Conservation (phyloP, 2,113 vertebrate species). For the Trogon surrucura region DNA sequence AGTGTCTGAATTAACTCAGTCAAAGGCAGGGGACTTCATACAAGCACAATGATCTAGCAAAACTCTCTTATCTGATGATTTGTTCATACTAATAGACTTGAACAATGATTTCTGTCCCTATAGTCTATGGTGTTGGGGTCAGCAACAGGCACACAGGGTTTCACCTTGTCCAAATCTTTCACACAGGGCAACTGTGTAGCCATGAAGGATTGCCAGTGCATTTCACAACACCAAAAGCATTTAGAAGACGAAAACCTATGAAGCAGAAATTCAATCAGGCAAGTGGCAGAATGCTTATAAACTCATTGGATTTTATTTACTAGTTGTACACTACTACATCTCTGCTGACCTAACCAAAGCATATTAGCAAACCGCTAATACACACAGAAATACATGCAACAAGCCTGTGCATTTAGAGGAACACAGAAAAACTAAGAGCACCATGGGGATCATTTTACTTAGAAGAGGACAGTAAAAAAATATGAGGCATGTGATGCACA, state of each 20-base stretch:
- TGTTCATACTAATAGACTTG: not conserved
- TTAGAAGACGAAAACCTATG: not conserved
- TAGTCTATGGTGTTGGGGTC: not conserved
- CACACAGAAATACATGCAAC: not conserved
- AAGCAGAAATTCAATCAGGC: not conserved
- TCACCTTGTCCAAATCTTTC: not conserved
- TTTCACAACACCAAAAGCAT: not conserved
- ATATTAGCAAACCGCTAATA: not conserved
- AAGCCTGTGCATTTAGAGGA: not conserved
- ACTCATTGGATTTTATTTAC: not conserved
- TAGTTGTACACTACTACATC: not conserved
- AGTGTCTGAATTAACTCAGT: not conserved
- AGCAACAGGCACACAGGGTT: not conserved
- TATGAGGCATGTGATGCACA: not conserved
- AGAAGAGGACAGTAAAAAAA: slow-evolving; percentile 6
- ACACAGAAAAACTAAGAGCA: not conserved
- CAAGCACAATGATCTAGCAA: not conserved
- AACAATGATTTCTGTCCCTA: not conserved
- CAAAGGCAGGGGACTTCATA: not conserved
- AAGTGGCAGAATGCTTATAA: not conserved
- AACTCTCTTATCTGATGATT: not conserved
- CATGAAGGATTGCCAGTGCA: accelerated
- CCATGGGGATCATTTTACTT: not conserved
- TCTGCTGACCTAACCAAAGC: not conserved
- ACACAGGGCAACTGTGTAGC: not conserved